Base-by-base conservation (phyloP, 2,113 vertebrate genomes). In the Alligator mississippiensis region DNA sequence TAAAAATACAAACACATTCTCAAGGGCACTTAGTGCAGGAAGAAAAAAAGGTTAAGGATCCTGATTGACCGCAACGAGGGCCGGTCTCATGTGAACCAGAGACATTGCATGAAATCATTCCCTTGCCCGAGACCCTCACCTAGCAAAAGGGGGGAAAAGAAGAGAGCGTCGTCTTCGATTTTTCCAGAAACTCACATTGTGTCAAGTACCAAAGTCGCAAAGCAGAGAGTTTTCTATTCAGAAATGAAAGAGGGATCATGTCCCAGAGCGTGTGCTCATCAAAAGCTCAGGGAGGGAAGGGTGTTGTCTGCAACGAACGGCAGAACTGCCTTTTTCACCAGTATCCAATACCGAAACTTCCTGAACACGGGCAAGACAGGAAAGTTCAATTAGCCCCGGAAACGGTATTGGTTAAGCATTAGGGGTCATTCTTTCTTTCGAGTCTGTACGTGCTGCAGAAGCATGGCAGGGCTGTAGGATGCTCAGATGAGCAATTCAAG, bases 231-330 rank as follows among this genome's bases (percentile, higher is more conserved):
- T 61, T 78, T 89, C 60, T 61, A 1, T 62, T 16, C 59, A 70
- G 19, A n/a, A 14, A 64, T 13, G 58, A 80, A 72, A 34, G 38
- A 27, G 4, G 47, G 77, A 55, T 80, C 66, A 6, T 64, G 57
- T 70, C 59, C 0, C 0, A 59, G 66, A 63, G 79, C 18, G 5
- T 38, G 0, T 34, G 38, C 2, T 1, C 3, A 1, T 80, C 12
- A 62, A 74, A 0, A 3, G 85, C 66, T 22, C 27, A 3, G 14
- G 0, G 70, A 11, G 28, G 28, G 4, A 77, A 38, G 64, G 63
- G 9, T 4, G 6, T 8, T 55, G 83, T 17, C 57, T 70, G 80
- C 75, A 27, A 25, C 15, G 1, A 30, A n/a, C 25, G 64, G 6
- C 57, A 25, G 27, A 34, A 80, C 17, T 9, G 60, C 2, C 22